Evolutionary conservation across 35 echinoderm and acorn worm species (phyloP), one percentile per base, ranked within the genome.

Genomic region (Ptychodera flava): DNA sequence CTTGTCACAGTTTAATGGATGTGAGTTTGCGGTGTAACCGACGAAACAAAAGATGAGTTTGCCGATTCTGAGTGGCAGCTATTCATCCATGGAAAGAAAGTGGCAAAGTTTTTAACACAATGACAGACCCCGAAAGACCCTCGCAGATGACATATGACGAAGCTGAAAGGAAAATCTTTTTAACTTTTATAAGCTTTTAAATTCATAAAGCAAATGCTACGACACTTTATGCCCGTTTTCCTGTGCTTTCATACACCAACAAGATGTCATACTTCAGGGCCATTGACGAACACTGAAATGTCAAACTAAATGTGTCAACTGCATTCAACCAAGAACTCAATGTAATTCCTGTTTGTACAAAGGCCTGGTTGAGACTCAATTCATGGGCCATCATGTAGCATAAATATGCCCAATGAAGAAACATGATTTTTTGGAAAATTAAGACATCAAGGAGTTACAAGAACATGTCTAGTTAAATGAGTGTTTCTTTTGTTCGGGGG

Each of bases 181-280:
- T 64, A 64, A 64, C 45, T 64, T 64, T 64, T 64, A 64, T 64
- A 64, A 64, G 45, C 45, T 64, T 64, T 64, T 64, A 64, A 64
- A 64, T 64, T 64, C 45, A 64, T 64, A 64, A 64, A 64, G 45
- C 6, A 64, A 64, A 22, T 64, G 45, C 45, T 12, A 64, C 45
- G 22, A 64, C 45, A 64, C 6, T 64, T n/a, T 64, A 64, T 64
- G 22, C 22, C 45, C 45, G 22, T 64, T 64, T 64, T 64, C 45
- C 45, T 64, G 45, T 64, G 45, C 45, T 64, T 64, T 64, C 45
- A 64, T 64, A 64, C 22, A 6, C 6, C 6, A 22, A 64, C 45
- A 64, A 64, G 45, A 22, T 64, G 45, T 64, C 45, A 64, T 64
- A 64, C 45, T 64, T 64, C 6, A 64, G 22, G 45, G 22, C 6